phyloP scores from a whole-genome alignment of 1,140 invertebrate genomes.

The Maconellicoccus hirsutus region DNA sequence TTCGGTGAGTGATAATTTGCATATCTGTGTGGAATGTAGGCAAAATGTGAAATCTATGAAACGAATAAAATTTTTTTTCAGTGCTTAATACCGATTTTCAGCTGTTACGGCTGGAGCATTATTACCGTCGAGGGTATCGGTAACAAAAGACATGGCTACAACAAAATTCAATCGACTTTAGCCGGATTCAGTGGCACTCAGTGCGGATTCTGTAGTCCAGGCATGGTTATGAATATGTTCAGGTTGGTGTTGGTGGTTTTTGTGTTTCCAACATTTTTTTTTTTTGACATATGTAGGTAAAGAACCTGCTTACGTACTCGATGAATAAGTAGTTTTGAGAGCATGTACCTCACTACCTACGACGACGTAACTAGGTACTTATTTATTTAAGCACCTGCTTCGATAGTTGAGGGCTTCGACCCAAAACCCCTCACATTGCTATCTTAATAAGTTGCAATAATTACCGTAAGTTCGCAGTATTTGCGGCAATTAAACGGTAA shows the following conservation, averaged over 20 bases:
- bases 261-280: no score
- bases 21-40: neutral
- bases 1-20: slow-evolving; percentile 37
- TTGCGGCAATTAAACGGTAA: no score
- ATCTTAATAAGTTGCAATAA: no score
- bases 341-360: no score
- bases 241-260: neutral
- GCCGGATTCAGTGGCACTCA: slow-evolving; percentile 74
- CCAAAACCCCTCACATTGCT: no score
- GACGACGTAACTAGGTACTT: no score
- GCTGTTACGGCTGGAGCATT: slow-evolving; percentile 70
- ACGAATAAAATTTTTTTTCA: neutral
- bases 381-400: no score
- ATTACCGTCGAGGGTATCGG: slow-evolving; percentile 84
- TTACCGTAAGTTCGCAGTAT: no score
- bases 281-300: no score
- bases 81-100: slow-evolving; percentile 70
- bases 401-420: no score
- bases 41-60: neutral
- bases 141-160: slow-evolving; percentile 52
- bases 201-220: slow-evolving; percentile 84
- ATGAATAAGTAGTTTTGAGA: no score
- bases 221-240: slow-evolving; percentile 93
- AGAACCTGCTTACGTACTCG: no score
- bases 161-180: slow-evolving; percentile 75